Percentiles rank a stretch among this genome's conserved stretches.
Evolutionary conservation across 2,797 vertebrate genomes (phyloP).

Genomic region (Balearica regulorum): DNA sequence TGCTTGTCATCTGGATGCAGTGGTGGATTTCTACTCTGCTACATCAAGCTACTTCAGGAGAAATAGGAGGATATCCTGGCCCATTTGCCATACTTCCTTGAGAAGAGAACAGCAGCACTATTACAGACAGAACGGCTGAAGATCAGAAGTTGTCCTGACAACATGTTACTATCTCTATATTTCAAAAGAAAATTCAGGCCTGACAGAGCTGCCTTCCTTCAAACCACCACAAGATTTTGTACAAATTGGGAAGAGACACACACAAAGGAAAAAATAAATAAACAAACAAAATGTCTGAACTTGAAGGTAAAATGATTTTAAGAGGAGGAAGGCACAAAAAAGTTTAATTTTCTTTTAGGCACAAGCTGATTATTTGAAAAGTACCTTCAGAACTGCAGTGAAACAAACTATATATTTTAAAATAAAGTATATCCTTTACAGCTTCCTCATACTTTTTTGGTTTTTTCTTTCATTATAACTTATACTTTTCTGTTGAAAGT

Average conservation of each 20-base stretch:
- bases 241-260: not conserved
- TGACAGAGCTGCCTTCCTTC: not conserved
- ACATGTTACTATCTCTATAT: not conserved
- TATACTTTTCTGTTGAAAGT: not conserved
- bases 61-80: not conserved
- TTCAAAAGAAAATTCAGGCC: not conserved
- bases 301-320: not conserved
- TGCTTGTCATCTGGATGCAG: not conserved
- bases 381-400: not conserved
- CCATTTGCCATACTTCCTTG: not conserved
- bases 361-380: not conserved
- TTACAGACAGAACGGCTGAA: not conserved
- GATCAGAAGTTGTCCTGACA: not conserved
- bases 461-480: not conserved
- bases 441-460: not conserved
- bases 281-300: not conserved
- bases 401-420: not conserved
- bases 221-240: not conserved
- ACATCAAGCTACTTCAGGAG: not conserved
- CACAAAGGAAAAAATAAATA: not conserved
- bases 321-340: not conserved
- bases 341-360: not conserved
- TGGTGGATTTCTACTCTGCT: not conserved
- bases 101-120: not conserved
- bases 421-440: not conserved